Base-by-base conservation (phyloP, 2,113 vertebrate genomes). In the Mionectes macconnelli region DNA sequence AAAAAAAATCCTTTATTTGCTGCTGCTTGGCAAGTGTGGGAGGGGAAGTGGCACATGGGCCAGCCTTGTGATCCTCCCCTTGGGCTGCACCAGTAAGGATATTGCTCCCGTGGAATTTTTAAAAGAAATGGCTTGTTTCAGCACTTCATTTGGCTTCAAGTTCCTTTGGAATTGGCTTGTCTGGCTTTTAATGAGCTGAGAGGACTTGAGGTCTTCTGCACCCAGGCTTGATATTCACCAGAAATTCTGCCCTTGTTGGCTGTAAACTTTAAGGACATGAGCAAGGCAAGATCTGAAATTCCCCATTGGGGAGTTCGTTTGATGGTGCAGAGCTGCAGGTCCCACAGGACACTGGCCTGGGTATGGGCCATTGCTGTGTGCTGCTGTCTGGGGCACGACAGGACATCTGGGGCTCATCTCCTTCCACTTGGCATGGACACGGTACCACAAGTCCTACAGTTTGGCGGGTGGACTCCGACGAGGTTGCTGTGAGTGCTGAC, bases 81-180 rank as follows among this genome's bases (percentile, higher is more conserved):
- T 47, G 56, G 73, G 72, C 91, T 70, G 68, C 76, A 63, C 64
- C 79, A 84, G 74, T 1, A 11, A 42, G 55, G 74, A 50, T n/a
- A 40, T 53, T 83, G 83, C 76, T 95, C 84, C 84, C 1, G 0
- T 42, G 62, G 80, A 81, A 92, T 80, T 81, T 87, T 81, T 78
- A 23, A 39, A 74, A 89, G 80, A 56, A 89, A 68, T 15, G 10
- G 39, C 39, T 84, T 81, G 52, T 92, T 92, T 96, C 80, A 95
- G 59, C 94, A 96, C 80, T 81, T 97, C 73, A 68, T 96, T 94
- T 93, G 81, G 93, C 89, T 86, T 59, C 47, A 40, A 63, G 47
- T 44, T 90, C 52, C 56, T 72, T 50, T 78, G 69, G 80, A 93
- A 84, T 14, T 90, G 86, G 76, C 86, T 75, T 0, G 68, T 77